Evolutionary conservation across 2,888 invertebrate genomes (phyloP).

Genomic region (Agelastica alni): DNA sequence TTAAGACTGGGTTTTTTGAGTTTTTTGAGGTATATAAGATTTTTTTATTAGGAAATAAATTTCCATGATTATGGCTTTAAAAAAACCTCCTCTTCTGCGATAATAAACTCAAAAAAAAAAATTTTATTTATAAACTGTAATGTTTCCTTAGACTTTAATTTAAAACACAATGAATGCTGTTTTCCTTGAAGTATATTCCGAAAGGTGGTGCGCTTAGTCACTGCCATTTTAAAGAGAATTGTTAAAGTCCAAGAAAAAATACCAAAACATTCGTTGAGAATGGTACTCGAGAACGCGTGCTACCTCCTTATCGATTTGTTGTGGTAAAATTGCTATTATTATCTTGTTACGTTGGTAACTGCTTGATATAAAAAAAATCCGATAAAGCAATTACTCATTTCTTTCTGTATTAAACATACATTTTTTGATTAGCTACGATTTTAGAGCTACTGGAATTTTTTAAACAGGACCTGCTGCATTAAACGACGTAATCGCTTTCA

Average conservation of each 20-base stretch:
- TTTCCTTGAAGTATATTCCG: no score
- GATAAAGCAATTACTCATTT: not conserved
- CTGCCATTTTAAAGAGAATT: conserved; percentile 1
- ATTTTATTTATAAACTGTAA: no score
- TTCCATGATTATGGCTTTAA: no score
- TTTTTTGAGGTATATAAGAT: no score
- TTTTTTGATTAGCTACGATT: not conserved
- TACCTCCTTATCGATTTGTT: conserved; percentile 14
- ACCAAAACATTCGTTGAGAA: conserved; percentile 12
- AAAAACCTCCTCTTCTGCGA: no score
- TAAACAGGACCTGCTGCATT: not conserved
- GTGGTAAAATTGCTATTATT: conserved; percentile 18
- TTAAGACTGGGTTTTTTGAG: no score
- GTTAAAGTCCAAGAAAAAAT: conserved; percentile 1
- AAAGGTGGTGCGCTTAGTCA: no score
- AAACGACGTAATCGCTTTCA: no score
- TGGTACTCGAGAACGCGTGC: conserved; percentile 14
- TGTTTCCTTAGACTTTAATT: no score
- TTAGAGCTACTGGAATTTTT: conserved; percentile 11
- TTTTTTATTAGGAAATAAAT: no score
- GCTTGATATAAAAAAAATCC: conserved; percentile 8
- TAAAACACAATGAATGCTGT: no score
- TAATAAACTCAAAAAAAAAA: no score
- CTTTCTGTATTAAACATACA: conserved; percentile 2
- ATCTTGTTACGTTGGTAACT: conserved; percentile 10